These are phyloP conservation scores for Cairina moschata DNA, from an alignment of 2,113 vertebrate species.

Conservation along the genomic window DNA sequence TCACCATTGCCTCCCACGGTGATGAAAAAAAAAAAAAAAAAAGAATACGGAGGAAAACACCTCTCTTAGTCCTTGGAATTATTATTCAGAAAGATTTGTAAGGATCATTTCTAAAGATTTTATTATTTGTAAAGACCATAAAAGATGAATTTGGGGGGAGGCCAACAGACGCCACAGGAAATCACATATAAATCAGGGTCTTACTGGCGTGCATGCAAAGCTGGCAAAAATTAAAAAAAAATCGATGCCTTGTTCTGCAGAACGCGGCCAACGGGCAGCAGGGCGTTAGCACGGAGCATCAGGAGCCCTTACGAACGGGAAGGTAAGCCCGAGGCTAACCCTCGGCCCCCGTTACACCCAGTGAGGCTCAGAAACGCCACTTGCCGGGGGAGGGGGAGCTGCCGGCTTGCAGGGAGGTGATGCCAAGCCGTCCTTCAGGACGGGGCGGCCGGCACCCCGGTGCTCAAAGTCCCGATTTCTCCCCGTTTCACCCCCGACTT, in stretches of 20 bases:
- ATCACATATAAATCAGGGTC: neutral
- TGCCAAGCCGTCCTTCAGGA: neutral
- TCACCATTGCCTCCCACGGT: neutral
- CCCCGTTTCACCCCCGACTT: too few relatives aligned
- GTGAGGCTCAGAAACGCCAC: conserved; percentile 5
- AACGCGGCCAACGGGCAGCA: neutral
- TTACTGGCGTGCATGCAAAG: neutral
- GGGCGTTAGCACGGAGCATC: neutral
- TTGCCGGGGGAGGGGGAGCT: neutral
- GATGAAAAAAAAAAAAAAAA: too few relatives aligned
- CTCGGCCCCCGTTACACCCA: neutral
- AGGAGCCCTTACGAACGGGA: neutral
- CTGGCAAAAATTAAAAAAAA: fast-evolving
- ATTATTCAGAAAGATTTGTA: neutral
- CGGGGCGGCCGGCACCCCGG: neutral
- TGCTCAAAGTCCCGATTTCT: too few relatives aligned
- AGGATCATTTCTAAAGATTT: neutral
- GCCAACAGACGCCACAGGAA: neutral
- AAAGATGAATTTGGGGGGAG: neutral
- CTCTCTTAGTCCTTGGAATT: neutral
- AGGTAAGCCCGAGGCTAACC: conserved; percentile 16
- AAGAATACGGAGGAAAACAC: fast-evolving
- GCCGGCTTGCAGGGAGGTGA: neutral
- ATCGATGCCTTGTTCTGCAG: neutral
- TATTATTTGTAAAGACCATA: neutral